Evolutionary conservation across 2,113 vertebrate genomes (phyloP), one percentile per base, ranked within the genome.

Genomic region (Vidua chalybeata): DNA sequence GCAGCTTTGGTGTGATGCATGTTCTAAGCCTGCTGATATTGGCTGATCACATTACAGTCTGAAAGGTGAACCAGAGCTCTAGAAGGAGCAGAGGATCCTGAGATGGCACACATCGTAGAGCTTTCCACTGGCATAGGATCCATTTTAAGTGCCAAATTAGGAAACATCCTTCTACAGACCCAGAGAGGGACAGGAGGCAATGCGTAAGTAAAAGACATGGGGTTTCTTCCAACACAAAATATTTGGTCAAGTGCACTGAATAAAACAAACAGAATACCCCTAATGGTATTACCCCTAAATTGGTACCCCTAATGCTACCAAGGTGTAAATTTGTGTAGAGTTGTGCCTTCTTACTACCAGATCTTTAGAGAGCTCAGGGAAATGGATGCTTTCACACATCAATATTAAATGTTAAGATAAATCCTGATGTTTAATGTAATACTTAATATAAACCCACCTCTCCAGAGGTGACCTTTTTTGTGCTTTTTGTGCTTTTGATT

Each of bases 121-220:
- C 11, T 54, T 75, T 63, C 12, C 12, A 35, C 22, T 71, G 45
- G 15, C 0, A 3, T 20, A 59, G 15, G 7, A 41, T 52, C 23
- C 17, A 49, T 61, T 56, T 91, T 59, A 49, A 79, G 15, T 23
- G 23, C 26, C 75, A 52, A 77, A 80, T 16, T 33, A 75, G 11
- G 18, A 86, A 66, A 59, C 0, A 0, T 22, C 90, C 30, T 66
- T 41, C 30, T 45, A 4, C 0, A 82, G 24, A 82, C 9, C 3
- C 46, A 49, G 22, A 35, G 0, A 41, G 37, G 7, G 23, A 31
- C 11, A 79, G 7, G 11, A 67, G 2, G 4, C 11, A 87, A 41
- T 1, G 6, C 12, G 41, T 5, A 30, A 20, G 72, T 22, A 33
- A 78, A 94, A 78, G 1, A 90, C 85, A 71, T 10, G 3, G 15